Conservation (phyloP, 2,113 vertebrate species). For the Benitochromis conjunctus region DNA sequence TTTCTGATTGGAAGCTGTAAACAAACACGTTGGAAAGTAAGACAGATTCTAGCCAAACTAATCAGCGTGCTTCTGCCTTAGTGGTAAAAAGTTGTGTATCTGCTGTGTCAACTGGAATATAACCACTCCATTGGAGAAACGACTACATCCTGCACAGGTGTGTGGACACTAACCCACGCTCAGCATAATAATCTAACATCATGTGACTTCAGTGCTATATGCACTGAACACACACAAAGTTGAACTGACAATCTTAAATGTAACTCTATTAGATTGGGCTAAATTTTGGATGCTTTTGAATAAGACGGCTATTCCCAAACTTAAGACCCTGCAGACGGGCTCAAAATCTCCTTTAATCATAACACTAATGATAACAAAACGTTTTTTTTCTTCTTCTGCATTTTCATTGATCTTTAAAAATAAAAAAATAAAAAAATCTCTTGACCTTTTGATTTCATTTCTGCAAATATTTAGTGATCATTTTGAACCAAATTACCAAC, state of each 20-base stretch:
- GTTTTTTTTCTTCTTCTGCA: accelerated
- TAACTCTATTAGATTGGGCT: neutral
- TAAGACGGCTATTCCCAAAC: neutral
- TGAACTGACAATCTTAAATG: neutral
- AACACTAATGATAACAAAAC: neutral
- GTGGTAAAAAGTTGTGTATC: neutral
- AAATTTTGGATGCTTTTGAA: neutral
- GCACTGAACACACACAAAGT: neutral
- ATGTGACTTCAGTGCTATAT: neutral
- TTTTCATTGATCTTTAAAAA: neutral
- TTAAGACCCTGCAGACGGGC: neutral
- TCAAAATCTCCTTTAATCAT: neutral
- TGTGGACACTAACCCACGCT: neutral
- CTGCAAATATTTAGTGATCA: neutral
- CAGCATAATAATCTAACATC: neutral
- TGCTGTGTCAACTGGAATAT: neutral
- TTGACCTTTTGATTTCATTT: neutral
- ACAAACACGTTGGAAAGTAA: neutral
- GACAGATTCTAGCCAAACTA: neutral
- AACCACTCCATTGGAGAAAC: neutral
- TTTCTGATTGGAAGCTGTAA: neutral
- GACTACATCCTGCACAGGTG: neutral
- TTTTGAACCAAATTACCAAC: neutral
- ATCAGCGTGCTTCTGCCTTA: neutral
- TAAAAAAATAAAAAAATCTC: too few species aligned